These are phyloP conservation scores for Eupithecia subumbrata DNA, from an alignment of 2,888 invertebrate genomes.

Conservation along the genomic window DNA sequence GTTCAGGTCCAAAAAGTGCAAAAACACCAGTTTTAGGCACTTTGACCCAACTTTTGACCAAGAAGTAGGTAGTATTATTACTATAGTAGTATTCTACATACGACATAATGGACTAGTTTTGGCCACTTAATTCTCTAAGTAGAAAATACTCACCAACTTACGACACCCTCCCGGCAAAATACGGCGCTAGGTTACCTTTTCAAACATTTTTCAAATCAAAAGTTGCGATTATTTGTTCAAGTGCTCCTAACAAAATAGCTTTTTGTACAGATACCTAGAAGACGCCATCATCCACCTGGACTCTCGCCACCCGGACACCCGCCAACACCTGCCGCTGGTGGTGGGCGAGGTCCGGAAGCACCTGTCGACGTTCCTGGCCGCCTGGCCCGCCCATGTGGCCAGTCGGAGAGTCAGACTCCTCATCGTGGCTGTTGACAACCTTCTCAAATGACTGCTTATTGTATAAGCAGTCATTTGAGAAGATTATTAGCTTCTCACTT, in stretches of 20 bases:
- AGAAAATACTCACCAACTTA: no score
- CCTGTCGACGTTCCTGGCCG: slow-evolving; percentile 60
- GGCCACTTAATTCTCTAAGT: no score
- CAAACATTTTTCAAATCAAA: not conserved
- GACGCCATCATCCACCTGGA: slow-evolving; percentile 93
- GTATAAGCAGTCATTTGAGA: no score
- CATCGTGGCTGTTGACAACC: slow-evolving; percentile 84
- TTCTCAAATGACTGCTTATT: slow-evolving; percentile 53
- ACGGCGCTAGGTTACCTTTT: no score
- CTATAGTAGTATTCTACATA: no score
- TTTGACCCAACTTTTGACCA: no score
- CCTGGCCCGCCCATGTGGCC: slow-evolving; percentile 88
- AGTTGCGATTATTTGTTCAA: not conserved
- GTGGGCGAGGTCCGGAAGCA: slow-evolving; percentile 89
- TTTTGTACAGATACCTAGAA: slow-evolving; percentile 89
- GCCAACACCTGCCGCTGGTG: slow-evolving; percentile 91
- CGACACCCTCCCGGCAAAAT: no score
- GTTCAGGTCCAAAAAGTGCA: no score
- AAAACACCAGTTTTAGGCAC: no score
- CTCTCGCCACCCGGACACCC: slow-evolving; percentile 87
- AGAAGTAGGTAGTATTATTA: no score
- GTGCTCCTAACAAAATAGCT: not conserved
- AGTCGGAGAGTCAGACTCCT: slow-evolving; percentile 86
- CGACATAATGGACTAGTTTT: no score
- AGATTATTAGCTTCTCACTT: not conserved